A percentile compares a stretch with the other conserved stretches of the same genome.
Evolutionary conservation across 2,888 invertebrate species (phyloP).

Genomic region (Drosophila anomalata): DNA sequence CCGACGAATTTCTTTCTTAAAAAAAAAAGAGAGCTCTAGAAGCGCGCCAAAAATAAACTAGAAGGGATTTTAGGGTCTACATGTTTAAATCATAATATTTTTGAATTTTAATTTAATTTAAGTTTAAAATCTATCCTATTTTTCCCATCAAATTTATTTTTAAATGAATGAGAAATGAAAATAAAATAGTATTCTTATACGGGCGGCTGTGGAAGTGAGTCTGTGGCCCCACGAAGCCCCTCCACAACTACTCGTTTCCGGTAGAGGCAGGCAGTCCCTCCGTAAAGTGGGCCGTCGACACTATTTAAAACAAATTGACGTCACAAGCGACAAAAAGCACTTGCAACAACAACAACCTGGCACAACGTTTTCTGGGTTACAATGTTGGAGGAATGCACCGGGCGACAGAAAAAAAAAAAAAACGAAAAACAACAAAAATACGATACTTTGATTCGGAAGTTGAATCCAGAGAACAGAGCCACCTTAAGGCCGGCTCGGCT

Average conservation of each 20-base stretch:
- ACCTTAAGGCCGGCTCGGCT: not conserved
- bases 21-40: conserved; percentile 11
- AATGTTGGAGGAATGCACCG: conserved; percentile 18
- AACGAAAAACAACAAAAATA: not conserved
- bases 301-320: conserved; percentile 48
- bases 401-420: not conserved
- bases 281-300: conserved; percentile 55
- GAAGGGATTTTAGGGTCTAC: not conserved
- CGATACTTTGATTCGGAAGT: conserved; percentile 4
- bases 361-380: conserved; percentile 51
- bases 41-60: conserved; percentile 68
- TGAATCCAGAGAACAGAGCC: conserved; percentile 3
- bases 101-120: too few species aligned
- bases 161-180: too few species aligned
- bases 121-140: too few species aligned
- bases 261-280: conserved; percentile 17
- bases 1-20: conserved; percentile 56
- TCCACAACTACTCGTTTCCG: conserved; percentile 45
- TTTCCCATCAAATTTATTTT: too few species aligned
- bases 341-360: conserved; percentile 38
- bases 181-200: not conserved
- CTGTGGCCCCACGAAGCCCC: conserved; percentile 4
- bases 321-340: conserved; percentile 36
- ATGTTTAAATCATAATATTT: too few species aligned
- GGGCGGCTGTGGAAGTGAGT: conserved; percentile 5